These are phyloP conservation scores for Formica aserva DNA, from an alignment of 2,888 invertebrate genomes.

Conservation along the genomic window DNA sequence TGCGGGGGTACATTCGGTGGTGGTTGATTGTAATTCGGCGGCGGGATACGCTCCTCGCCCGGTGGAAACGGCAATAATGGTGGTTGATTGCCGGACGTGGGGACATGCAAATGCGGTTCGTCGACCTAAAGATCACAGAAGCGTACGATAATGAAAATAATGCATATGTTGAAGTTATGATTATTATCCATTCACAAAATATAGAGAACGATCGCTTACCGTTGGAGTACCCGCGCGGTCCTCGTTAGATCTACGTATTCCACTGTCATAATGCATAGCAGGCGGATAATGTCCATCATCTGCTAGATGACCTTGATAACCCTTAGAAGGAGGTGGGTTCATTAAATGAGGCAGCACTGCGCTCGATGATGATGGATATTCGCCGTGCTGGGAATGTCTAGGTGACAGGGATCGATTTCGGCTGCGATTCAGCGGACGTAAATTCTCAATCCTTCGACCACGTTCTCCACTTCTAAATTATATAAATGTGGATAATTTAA, in stretches of 20 bases:
- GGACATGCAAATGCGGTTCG: constrained; percentile 83
- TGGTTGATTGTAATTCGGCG: constrained; percentile 79
- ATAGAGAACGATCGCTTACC: constrained; percentile 81
- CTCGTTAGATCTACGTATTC: constrained; percentile 86
- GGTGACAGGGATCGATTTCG: constrained; percentile 83
- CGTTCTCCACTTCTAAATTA: constrained; percentile 78
- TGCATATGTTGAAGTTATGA: background rate
- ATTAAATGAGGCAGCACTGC: constrained; percentile 77
- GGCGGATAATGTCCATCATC: constrained; percentile 81
- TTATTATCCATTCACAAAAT: background rate
- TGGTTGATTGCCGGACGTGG: constrained; percentile 78
- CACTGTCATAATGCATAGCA: constrained; percentile 83
- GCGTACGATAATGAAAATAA: constrained; percentile 11
- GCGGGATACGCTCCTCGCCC: constrained; percentile 83
- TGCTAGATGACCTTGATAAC: constrained; percentile 82
- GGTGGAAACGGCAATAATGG: constrained; percentile 83
- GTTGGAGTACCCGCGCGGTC: constrained; percentile 91
- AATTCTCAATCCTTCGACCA: constrained; percentile 80
- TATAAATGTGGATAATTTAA: background rate
- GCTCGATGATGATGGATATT: constrained; percentile 78
- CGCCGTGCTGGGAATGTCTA: constrained; percentile 80
- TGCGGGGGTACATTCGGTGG: constrained; percentile 81
- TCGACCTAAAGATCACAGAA: constrained; percentile 78
- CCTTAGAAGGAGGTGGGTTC: constrained; percentile 79
- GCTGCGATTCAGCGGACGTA: constrained; percentile 80